Base-by-base conservation (phyloP, 23 tunicate species). In the Trididemnum nubilum region DNA sequence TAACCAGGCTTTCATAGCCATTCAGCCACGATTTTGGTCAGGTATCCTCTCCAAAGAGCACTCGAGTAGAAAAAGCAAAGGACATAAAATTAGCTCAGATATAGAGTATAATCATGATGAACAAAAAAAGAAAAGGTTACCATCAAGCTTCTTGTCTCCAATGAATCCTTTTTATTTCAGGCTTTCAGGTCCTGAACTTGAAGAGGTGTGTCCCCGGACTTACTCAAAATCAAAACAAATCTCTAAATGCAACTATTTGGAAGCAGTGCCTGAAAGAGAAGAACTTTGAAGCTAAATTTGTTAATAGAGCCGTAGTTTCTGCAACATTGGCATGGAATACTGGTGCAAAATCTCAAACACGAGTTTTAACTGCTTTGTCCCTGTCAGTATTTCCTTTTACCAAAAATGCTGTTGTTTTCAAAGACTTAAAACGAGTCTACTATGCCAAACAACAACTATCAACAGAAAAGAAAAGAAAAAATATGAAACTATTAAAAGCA, bases 41-140 rank as follows among this genome's bases (percentile, higher is more conserved):
- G 15, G 38, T 30, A 31, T 67, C 38, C 74, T 67, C 38, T 38
- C 74, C 74, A 67, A 67, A 67, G 19, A 67, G 38, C 38, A 67
- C 38, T 38, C n/a, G n/a, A n/a, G n/a, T n/a, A n/a, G n/a, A n/a
- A n/a, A n/a, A n/a, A n/a, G n/a, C n/a, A n/a, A n/a, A n/a, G n/a
- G n/a, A n/a, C n/a, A n/a, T n/a, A n/a, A n/a, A n/a, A n/a, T n/a
- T n/a, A n/a, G n/a, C n/a, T n/a, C n/a, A n/a, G n/a, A n/a, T n/a
- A n/a, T n/a, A n/a, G n/a, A n/a, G n/a, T 44, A 44, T 15, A 44
- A 15, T 9, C 54, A 44, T 44, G 54, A 44, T 7, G 54, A 9
- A 44, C 54, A 44, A 44, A 44, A 44, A 44, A 44, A 44, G 54
- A 9, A 7, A 15, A 44, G 15, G 15, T 15, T 15, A 7, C 54